A percentile compares a stretch with the other conserved stretches of the same genome.
Evolutionary conservation across 2,888 invertebrate genomes (phyloP).

Genomic region (Platerodrilus igneus): DNA sequence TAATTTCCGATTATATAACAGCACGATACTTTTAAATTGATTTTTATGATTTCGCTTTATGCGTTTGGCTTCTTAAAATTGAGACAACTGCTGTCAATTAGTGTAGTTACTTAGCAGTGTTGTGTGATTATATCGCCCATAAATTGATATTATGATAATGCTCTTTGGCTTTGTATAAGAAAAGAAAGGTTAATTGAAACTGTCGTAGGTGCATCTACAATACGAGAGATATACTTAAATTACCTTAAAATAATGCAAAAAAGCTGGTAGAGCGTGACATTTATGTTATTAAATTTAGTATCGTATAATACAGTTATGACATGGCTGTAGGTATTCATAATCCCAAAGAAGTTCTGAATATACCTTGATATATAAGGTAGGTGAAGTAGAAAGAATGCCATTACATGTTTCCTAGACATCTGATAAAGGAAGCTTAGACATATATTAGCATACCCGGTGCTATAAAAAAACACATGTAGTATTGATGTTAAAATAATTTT

Average conservation of each 20-base stretch:
- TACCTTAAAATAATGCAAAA: constrained; percentile 6
- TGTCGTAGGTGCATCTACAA: too few species aligned
- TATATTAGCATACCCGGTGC: too few species aligned
- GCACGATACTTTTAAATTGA: constrained; percentile 25
- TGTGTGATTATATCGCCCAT: too few species aligned
- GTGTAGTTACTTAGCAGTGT: not conserved
- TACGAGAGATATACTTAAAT: constrained; percentile 6
- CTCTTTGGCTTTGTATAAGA: too few species aligned
- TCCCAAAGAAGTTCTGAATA: constrained; percentile 17
- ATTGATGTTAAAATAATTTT: too few species aligned
- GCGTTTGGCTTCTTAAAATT: constrained; percentile 13
- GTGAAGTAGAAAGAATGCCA: constrained; percentile 40
- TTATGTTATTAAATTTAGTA: constrained; percentile 31
- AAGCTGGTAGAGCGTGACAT: constrained; percentile 23
- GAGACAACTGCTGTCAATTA: constrained; percentile 7
- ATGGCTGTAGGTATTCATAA: constrained; percentile 31
- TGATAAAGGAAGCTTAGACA: constrained; percentile 43
- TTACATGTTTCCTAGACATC: constrained; percentile 46
- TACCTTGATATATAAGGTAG: constrained; percentile 24
- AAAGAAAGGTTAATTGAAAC: too few species aligned
- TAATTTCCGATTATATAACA: constrained; percentile 22
- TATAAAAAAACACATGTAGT: too few species aligned
- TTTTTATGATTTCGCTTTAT: constrained; percentile 17
- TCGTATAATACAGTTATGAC: constrained; percentile 36
- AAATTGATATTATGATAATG: too few species aligned